A percentile compares a stretch with the other conserved stretches of the same genome.
These are phyloP conservation scores for Rissa tridactyla DNA, from an alignment of 2,113 vertebrate genomes.

Conservation along the genomic window DNA sequence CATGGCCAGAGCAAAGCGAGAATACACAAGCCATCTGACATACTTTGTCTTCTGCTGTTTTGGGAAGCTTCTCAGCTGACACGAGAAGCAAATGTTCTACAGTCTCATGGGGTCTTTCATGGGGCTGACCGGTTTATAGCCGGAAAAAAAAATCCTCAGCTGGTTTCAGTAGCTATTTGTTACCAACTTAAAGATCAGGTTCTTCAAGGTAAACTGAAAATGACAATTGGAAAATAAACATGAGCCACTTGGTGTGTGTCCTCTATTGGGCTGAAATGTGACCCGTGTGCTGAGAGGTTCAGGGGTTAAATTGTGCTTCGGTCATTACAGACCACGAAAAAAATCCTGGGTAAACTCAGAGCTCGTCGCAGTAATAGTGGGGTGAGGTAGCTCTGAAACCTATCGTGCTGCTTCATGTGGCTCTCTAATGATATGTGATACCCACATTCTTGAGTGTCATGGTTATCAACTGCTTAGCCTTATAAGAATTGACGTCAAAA, in stretches of 20 bases:
- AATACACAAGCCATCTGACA: not conserved
- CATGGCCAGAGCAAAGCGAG: not conserved
- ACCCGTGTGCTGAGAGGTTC: conserved; percentile 22
- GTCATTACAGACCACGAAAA: not conserved
- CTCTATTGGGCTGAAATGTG: conserved; percentile 35
- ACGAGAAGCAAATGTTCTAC: conserved; percentile 10
- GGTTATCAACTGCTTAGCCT: conserved; percentile 20
- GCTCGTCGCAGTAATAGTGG: not conserved
- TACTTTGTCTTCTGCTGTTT: not conserved
- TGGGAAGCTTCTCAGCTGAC: conserved; percentile 21
- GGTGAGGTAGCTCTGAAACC: not conserved
- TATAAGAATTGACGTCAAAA: conserved; percentile 54
- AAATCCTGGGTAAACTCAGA: not conserved
- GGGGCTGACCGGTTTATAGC: conserved; percentile 1
- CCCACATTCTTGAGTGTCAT: conserved; percentile 19
- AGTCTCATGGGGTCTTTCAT: not conserved
- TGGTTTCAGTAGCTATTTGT: conserved; percentile 56
- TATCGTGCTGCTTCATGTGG: not conserved
- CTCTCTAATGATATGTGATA: not conserved
- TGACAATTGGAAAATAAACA: conserved; percentile 63
- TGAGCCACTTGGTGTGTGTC: conserved; percentile 23
- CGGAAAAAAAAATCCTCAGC: not conserved
- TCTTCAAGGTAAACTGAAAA: conserved; percentile 62
- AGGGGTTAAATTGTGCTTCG: conserved; percentile 38
- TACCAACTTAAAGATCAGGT: conserved; percentile 49